Evolutionary conservation across 2,888 invertebrate species (phyloP).

Genomic region (Zaprionus bogoriensis): DNA sequence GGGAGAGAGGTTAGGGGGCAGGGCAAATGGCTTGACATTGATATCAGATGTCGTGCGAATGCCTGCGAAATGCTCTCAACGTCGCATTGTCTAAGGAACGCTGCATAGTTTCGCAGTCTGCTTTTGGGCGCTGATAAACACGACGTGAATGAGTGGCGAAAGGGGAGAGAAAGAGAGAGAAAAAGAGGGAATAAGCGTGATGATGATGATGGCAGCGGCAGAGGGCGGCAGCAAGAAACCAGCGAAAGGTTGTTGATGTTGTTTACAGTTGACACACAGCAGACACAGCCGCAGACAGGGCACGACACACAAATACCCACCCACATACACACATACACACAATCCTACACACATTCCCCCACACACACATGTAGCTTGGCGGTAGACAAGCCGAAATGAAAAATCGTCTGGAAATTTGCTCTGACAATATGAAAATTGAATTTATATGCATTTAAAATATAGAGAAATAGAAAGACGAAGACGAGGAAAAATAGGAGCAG

Average conservation of each 20-base stretch:
- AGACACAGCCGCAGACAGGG: slow-evolving; percentile 72
- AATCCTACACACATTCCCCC: slow-evolving; percentile 1
- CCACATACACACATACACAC: slow-evolving; percentile 14
- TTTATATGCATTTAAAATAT: slow-evolving; percentile 18
- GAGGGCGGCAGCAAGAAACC: neutral
- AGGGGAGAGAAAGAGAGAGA: neutral
- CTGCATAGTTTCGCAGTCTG: slow-evolving; percentile 57
- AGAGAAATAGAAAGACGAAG: too few species aligned
- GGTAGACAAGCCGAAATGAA: slow-evolving; percentile 31
- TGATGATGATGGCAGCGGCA: slow-evolving; percentile 24
- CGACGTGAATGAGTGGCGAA: too few species aligned
- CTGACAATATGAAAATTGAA: slow-evolving; percentile 50
- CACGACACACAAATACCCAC: slow-evolving; percentile 20
- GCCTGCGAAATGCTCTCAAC: slow-evolving; percentile 42
- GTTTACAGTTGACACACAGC: slow-evolving; percentile 75
- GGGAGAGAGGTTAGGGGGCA: neutral
- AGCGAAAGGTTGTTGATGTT: slow-evolving; percentile 53
- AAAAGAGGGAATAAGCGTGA: slow-evolving; percentile 32
- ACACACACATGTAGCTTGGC: neutral
- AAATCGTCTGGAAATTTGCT: slow-evolving; percentile 46
- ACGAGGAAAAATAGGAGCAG: too few species aligned
- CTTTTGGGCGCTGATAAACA: slow-evolving; percentile 51
- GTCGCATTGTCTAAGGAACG: slow-evolving; percentile 54
- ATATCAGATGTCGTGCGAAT: slow-evolving; percentile 70
- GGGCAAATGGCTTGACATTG: slow-evolving; percentile 71